Evolutionary conservation across 2,797 vertebrate genomes (phyloP).

Genomic region (Neostethus bicornis): DNA sequence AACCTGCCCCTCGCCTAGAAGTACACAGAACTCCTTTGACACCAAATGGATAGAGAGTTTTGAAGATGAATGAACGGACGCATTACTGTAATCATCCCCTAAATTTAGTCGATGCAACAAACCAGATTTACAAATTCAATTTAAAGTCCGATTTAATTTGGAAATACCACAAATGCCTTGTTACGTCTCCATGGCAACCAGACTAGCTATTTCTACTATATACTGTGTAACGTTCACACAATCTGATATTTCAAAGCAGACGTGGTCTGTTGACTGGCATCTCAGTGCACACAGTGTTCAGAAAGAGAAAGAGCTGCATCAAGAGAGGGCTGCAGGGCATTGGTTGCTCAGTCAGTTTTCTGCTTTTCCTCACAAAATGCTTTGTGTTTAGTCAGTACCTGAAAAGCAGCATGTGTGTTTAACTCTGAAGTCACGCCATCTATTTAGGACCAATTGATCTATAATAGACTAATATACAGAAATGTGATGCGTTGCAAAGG

Average conservation of each 20-base stretch:
- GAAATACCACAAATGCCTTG: constrained; percentile 18
- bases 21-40: too few species aligned
- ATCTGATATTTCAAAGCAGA: constrained; percentile 36
- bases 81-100: background rate
- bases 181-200: constrained; percentile 63
- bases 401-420: constrained; percentile 7
- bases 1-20: too few species aligned
- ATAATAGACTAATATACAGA: constrained; percentile 25
- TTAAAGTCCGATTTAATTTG: background rate
- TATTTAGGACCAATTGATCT: constrained; percentile 53
- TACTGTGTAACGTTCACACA: constrained; percentile 32
- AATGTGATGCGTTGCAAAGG: constrained; percentile 32
- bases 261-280: constrained; percentile 22
- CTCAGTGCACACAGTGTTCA: constrained; percentile 8
- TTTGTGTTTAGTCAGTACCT: constrained; percentile 47
- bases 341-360: constrained; percentile 24
- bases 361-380: constrained; percentile 36
- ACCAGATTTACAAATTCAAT: constrained; percentile 9
- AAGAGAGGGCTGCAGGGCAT: constrained; percentile 23
- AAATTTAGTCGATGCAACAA: background rate
- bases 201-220: constrained; percentile 29
- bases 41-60: too few species aligned
- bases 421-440: constrained; percentile 30
- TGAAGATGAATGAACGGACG: background rate
- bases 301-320: constrained; percentile 23